Evolutionary conservation across 2,113 vertebrate species (phyloP), one percentile per base, ranked within the genome.

Genomic region (Pithys albifrons): DNA sequence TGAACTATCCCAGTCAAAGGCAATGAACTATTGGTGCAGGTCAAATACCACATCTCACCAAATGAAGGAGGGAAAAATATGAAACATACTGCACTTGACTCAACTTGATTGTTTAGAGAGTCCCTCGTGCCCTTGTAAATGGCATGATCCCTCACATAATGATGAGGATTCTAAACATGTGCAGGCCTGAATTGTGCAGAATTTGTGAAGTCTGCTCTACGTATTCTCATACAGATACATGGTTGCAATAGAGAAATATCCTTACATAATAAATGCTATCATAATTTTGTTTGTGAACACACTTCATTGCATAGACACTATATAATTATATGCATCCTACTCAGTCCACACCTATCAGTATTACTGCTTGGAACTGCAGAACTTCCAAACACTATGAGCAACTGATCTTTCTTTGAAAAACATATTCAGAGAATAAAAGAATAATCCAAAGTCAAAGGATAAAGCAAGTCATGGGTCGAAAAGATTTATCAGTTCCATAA

Each of bases 321-420:
- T 69, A 17, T 84, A 92, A 94, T 92, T 91, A 89, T 3, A 52
- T 59, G 45, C 43, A 70, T 89, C 89, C 81, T 78, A 89, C 75
- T 78, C 54, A 70, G 25, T 52, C 29, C 89, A 79, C 52, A 59
- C 20, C 64, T 81, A 23, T 70, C 27, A 65, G 17, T 74, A 25
- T 39, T 85, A 72, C 16, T 91, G 37, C 49, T 73, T 66, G 64
- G 49, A 84, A 67, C 3, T 67, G 8, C 41, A 86, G 17, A n/a
- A 41, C 17, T 94, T 80, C 33, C 52, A 89, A 69, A 91, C 27
- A 64, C 70, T 19, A 45, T 9, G 12, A 67, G 3, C 55, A 82
- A 54, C 39, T 62, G 13, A 45, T 73, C 22, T 76, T 88, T 75
- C 77, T 88, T 70, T 85, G 67, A 75, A 76, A 89, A 88, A 70